Percentiles rank a stretch among this genome's conserved stretches.
These are phyloP conservation scores for Campaea margaritaria DNA, from an alignment of 2,888 invertebrate species.

Conservation along the genomic window DNA sequence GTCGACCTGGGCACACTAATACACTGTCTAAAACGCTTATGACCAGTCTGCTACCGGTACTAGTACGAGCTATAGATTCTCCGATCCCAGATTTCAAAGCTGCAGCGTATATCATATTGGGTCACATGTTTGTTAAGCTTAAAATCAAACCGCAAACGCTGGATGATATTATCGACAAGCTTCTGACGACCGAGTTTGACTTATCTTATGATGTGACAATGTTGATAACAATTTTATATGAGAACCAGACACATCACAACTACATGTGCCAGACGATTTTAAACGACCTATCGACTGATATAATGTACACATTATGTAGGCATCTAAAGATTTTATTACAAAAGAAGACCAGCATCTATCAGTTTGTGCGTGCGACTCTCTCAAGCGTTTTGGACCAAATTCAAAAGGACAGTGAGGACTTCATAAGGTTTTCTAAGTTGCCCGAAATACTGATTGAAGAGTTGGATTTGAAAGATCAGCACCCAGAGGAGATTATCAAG, in stretches of 20 bases:
- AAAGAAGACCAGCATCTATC: slow-evolving; percentile 82
- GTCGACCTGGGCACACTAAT: slow-evolving; percentile 58
- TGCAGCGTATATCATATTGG: slow-evolving; percentile 89
- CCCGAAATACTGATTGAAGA: slow-evolving; percentile 85
- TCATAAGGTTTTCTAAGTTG: slow-evolving; percentile 78
- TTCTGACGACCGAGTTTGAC: slow-evolving; percentile 70
- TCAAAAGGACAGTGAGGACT: slow-evolving; percentile 77
- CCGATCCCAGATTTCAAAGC: slow-evolving; percentile 89
- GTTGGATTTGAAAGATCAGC: slow-evolving; percentile 84
- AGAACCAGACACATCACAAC: slow-evolving; percentile 84
- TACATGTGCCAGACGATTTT: slow-evolving; percentile 83
- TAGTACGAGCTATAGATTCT: slow-evolving; percentile 90
- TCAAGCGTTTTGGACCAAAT: slow-evolving; percentile 79
- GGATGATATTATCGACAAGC: slow-evolving; percentile 83
- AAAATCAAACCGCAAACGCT: slow-evolving; percentile 87
- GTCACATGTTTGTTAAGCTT: slow-evolving; percentile 88
- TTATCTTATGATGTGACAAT: slow-evolving; percentile 86
- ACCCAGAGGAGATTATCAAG: slow-evolving; percentile 85
- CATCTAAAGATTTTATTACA: slow-evolving; percentile 83
- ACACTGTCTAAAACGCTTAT: slow-evolving; percentile 86
- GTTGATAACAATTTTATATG: slow-evolving; percentile 89
- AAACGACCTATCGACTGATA: slow-evolving; percentile 70
- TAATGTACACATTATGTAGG: slow-evolving; percentile 65
- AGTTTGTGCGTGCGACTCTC: slow-evolving; percentile 85
- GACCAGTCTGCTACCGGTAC: slow-evolving; percentile 81